Base-by-base conservation (phyloP, 2,797 vertebrate species). In the Tadarida brasiliensis region DNA sequence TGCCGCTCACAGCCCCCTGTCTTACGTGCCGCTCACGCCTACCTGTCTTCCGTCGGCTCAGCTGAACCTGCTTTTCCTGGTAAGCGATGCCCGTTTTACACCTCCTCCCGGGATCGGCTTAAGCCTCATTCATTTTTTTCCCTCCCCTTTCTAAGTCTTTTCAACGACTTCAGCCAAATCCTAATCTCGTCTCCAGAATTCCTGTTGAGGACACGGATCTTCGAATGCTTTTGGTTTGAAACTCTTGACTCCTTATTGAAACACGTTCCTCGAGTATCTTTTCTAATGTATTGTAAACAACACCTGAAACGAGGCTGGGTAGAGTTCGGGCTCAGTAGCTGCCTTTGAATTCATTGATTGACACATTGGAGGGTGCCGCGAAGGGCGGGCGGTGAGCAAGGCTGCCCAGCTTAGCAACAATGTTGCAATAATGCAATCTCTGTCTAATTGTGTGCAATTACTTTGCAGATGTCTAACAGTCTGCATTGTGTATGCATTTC, bases 11-110 rank as follows among this genome's bases (percentile, higher is more conserved):
- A 14, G 80, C 56, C 0, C 16, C 22, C 51, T 0, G 22, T 16
- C 11, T 12, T 4, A 1, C 12, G 0, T 0, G 35, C n/a, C 1
- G 0, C 49, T 39, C 9, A 1, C 0, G 1, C 15, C 54, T 7
- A 2, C 44, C 8, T 10, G 0, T 11, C 33, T 11, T 12, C 26
- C 16, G 0, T 5, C 16, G 4, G 24, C 26, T 35, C 33, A 20
- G 8, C 0, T 19, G 44, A 3, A 26, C n/a, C 7, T 49, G 61
- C 14, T 24, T 77, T n/a, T 63, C 70, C 16, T 9, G 7, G 39
- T 17, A 33, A 44, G 33, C 7, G 68, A 57, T 0, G 12, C 68
- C 28, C 0, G 22, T 33, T 47, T 80, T 2, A 22, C 2, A 0
- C 17, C 30, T 87, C n/a, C 63, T 73, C 19, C n/a, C 11, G 17